Conservation (phyloP, 2,797 vertebrate genomes). For the Fundulus diaphanus region DNA sequence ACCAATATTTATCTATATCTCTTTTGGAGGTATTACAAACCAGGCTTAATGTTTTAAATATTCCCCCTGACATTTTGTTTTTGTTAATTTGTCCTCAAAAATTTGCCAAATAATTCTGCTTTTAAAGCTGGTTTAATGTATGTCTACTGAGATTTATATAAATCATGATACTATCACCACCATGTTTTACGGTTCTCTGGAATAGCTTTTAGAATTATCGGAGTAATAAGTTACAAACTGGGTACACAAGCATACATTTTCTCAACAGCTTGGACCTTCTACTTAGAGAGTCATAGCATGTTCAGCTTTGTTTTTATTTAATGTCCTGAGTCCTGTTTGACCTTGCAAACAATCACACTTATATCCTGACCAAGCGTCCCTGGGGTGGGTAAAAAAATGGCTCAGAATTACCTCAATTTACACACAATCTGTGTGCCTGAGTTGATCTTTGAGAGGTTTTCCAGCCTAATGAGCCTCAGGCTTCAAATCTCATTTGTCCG, state of each 20-base stretch:
- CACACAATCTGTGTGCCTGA: background rate
- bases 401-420: background rate
- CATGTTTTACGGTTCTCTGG: background rate
- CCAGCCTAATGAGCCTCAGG: constrained; percentile 6
- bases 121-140: too few relatives aligned
- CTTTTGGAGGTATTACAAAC: too few relatives aligned
- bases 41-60: too few relatives aligned
- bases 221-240: too few relatives aligned
- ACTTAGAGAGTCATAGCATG: background rate
- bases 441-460: background rate
- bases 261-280: background rate
- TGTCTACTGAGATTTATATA: too few relatives aligned
- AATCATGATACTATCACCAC: background rate
- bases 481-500: constrained; percentile 7
- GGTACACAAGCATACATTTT: background rate
- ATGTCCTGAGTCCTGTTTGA: background rate
- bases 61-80: too few relatives aligned
- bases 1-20: too few relatives aligned
- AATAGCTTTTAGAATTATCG: too few relatives aligned
- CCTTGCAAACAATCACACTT: background rate
- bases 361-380: background rate
- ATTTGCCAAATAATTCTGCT: too few relatives aligned
- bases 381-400: background rate
- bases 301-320: background rate
- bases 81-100: too few relatives aligned